Percentiles rank a stretch among this genome's conserved stretches.
phyloP scores from a whole-genome alignment of 2,797 vertebrate genomes.

The Phataginus tetradactyla region DNA sequence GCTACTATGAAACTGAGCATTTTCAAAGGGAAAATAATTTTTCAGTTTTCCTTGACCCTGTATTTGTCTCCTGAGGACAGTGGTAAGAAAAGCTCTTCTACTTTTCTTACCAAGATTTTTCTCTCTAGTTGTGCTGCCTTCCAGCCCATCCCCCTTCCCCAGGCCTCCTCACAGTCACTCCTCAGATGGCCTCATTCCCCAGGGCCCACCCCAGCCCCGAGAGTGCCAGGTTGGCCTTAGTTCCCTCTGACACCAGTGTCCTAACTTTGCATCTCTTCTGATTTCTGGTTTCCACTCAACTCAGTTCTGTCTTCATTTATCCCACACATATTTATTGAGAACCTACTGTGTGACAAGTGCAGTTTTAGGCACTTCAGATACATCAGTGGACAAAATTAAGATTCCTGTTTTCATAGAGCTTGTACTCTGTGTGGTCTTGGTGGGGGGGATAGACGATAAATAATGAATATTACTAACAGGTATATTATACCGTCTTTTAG shows the following conservation, averaged over 20 bases:
- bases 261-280: not conserved
- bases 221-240: not conserved
- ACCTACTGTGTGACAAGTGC: not conserved
- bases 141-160: not conserved
- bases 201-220: not conserved
- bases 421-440: not conserved
- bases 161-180: not conserved
- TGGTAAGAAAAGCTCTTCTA: not conserved
- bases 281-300: not conserved
- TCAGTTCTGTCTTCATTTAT: not conserved
- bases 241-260: not conserved
- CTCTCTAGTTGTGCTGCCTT: not conserved
- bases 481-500: not conserved
- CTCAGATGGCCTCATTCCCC: fast-evolving
- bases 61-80: not conserved
- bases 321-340: not conserved
- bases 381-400: not conserved
- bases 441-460: not conserved
- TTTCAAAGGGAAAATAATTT: not conserved
- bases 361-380: not conserved
- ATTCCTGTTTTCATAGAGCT: not conserved
- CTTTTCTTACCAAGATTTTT: not conserved
- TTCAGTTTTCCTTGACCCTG: not conserved
- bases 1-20: not conserved
- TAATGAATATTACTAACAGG: not conserved